Evolutionary conservation across 2,888 invertebrate species (phyloP), one percentile per base, ranked within the genome.

Genomic region (Dolichopus griseipennis): DNA sequence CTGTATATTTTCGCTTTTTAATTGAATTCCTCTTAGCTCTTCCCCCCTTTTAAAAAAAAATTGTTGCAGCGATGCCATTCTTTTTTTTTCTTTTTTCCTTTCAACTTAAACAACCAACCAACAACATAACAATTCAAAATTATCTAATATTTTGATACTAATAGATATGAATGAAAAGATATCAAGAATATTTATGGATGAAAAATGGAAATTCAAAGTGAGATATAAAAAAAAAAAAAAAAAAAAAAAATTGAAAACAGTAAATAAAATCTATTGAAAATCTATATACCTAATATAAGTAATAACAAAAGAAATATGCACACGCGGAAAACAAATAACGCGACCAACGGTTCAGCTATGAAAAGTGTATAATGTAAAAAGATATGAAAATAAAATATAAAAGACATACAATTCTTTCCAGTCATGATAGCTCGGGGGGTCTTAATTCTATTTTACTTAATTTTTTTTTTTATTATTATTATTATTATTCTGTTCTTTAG

Each of bases 251-350:
- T 37, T 37, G 6, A 15, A 52, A 27, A 27, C 12, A 41, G 41
- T 12, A 41, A 41, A 41, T 41, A 41, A 41, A 15, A 41, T 12
- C 15, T 15, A 41, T 15, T 12, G 15, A 12, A 41, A 41, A 41
- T n/a, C n/a, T n/a, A n/a, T n/a, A n/a, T n/a, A n/a, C n/a, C n/a
- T n/a, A n/a, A n/a, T n/a, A n/a, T n/a, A 41, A 5, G 8, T 15
- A 41, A 41, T 15, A 41, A 41, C 9, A 41, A 52, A 52, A 37
- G 12, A 52, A 52, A 12, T 52, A 52, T 52, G 18, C 18, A 52
- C 52, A 52, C 52, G 52, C 52, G 52, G 52, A 52, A 52, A 52
- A 52, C 52, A 52, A 52, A 52, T 52, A 52, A 52, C 52, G 18
- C 52, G 18, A 52, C n/a, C 52, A 12, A 12, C 52, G 18, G 15